Base-by-base conservation (phyloP, 2,797 vertebrate species). In the Oreonectes daqikongensis region DNA sequence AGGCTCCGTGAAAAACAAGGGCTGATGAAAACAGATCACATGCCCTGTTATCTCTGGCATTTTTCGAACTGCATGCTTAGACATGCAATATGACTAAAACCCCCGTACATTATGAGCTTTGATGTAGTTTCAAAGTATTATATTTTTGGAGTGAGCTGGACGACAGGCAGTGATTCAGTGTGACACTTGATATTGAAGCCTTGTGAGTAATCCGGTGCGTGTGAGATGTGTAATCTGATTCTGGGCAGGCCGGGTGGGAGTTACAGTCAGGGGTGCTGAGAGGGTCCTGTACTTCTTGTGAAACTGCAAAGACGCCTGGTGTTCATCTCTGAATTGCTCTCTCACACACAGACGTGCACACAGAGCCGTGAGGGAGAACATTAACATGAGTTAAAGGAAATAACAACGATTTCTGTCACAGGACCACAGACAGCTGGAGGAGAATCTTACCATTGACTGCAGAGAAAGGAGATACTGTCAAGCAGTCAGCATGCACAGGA, bases 151-250 rank as follows among this genome's bases (percentile, higher is more conserved):
- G 4, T 71, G 5, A 15, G 2, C 44, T 18, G 8, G 60, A 40
- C 38, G n/a, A 7, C 20, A n/a, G 24, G 12, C 15, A 17, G 63
- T 44, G 42, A 68, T 4, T 48, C 26, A 69, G 42, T 5, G 22
- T 11, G 12, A 28, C 64, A 40, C 26, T 17, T 42, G 42, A 22
- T 26, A 15, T 20, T n/a, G 24, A 72, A 61, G 72, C 53, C 28
- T 32, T 55, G 35, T 9, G 38, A 60, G 30, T 59, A 10, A 46
- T 46, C 46, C 18, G 57, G 32, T 44, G 48, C 50, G 30, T 48
- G 71, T 26, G 71, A 44, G 15, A 57, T 57, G 6, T 79, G 68
- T 76, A 79, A 76, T 44, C 5, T 18, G 64, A 72, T 17, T 24
- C 59, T 20, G 46, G 72, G 63, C 8, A 8, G 66, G 22, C 40